phyloP scores from a whole-genome alignment of 1,140 invertebrate genomes.

The Mercenaria mercenaria region DNA sequence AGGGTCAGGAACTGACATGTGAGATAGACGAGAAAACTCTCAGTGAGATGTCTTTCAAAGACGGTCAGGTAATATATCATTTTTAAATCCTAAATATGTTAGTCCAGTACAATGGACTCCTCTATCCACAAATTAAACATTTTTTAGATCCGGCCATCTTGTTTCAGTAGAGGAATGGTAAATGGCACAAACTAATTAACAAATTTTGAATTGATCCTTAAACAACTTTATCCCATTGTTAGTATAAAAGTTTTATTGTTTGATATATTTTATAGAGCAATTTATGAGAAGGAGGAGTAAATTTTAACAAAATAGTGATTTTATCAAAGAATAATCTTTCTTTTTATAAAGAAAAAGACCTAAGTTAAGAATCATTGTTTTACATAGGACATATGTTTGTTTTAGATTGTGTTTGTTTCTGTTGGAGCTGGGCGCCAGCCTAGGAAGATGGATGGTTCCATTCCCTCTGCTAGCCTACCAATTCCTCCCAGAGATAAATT shows the following conservation, averaged over 20 bases:
- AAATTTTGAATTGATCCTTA: no score
- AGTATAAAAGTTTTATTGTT: no score
- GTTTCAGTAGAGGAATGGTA: no score
- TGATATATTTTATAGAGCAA: no score
- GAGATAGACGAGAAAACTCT: constrained; percentile 97
- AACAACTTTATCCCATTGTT: no score
- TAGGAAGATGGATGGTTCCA: constrained; percentile 87
- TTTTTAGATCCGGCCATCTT: not conserved
- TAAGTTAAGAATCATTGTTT: no score
- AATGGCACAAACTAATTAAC: no score
- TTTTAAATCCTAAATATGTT: not conserved
- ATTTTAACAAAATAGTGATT: no score
- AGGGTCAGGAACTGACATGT: constrained; percentile 96
- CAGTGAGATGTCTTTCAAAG: constrained; percentile 96
- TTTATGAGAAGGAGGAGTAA: no score
- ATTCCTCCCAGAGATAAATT: constrained; percentile 93
- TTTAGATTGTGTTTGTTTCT: constrained; percentile 95
- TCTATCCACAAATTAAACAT: not conserved
- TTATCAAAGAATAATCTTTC: no score
- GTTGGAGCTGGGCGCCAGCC: constrained; percentile 92
- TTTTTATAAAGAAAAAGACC: no score
- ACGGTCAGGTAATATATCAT: constrained; percentile 88
- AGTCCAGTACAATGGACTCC: not conserved
- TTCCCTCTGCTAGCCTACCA: constrained; percentile 83
- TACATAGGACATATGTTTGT: no score